Percentiles rank a stretch among this genome's conserved stretches.
Conservation (phyloP, 2,113 vertebrate species). For the Bos javanicus region DNA sequence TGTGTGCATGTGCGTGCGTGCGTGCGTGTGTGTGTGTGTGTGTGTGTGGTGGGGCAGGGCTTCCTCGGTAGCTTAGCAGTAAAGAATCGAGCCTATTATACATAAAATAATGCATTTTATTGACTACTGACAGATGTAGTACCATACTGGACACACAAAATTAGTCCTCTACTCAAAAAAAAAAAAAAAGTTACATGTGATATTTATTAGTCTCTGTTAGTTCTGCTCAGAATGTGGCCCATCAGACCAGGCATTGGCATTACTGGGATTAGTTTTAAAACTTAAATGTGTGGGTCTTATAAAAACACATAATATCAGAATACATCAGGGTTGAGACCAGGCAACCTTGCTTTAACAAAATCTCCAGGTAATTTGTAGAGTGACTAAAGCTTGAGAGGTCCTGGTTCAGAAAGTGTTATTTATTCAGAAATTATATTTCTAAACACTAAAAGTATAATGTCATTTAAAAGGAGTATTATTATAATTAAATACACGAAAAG, state of each 20-base stretch:
- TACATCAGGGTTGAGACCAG: rapidly evolving
- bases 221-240: neutral
- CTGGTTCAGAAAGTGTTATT: neutral
- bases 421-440: neutral
- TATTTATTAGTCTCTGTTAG: neutral
- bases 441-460: neutral
- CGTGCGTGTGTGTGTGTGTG: neutral
- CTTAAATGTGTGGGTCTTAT: neutral
- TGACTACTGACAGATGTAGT: neutral
- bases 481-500: neutral
- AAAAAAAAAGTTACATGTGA: neutral
- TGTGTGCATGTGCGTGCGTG: rapidly evolving
- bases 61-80: neutral
- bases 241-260: neutral
- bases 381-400: neutral
- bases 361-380: neutral
- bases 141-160: neutral
- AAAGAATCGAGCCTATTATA: neutral
- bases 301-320: neutral
- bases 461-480: neutral
- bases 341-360: neutral
- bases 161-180: neutral
- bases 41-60: neutral
- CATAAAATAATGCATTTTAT: neutral
- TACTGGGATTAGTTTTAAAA: neutral